A percentile compares a stretch with the other conserved stretches of the same genome.
Evolutionary conservation across 2,113 vertebrate species (phyloP).

Genomic region (Jacana jacana): DNA sequence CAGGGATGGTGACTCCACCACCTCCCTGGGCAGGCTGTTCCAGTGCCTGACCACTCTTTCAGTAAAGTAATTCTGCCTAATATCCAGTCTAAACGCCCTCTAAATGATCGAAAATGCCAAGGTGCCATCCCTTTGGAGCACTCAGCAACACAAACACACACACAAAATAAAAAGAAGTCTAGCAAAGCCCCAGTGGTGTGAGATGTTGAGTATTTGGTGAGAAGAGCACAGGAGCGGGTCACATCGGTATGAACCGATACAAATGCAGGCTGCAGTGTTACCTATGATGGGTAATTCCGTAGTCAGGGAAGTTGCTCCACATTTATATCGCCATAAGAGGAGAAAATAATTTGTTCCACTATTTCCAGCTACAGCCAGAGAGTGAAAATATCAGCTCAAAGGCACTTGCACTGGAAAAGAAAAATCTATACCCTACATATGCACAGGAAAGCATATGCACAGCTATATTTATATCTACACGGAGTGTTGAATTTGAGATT

Average conservation of each 20-base stretch:
- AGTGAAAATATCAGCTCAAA: neutral
- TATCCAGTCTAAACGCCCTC: neutral
- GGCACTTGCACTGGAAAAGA: neutral
- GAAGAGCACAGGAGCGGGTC: neutral
- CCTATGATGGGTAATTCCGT: neutral
- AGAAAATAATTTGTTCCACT: neutral
- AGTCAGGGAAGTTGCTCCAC: neutral
- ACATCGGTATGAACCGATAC: neutral
- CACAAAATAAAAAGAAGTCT: neutral
- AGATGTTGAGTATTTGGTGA: neutral
- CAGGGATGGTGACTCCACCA: too few species aligned
- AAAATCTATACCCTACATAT: neutral
- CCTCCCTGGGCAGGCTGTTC: too few species aligned
- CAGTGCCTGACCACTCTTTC: too few species aligned
- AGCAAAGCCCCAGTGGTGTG: neutral
- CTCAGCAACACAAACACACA: neutral
- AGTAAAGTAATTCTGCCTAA: too few species aligned
- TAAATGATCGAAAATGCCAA: slow-evolving; percentile 47
- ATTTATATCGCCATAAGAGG: neutral
- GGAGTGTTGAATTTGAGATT: neutral
- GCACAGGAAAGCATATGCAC: neutral
- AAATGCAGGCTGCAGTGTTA: neutral
- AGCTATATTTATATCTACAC: neutral
- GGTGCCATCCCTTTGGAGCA: neutral
- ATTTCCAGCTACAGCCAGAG: neutral